These are phyloP conservation scores for Torymus auratus DNA, from an alignment of 2,888 invertebrate genomes.

Conservation along the genomic window DNA sequence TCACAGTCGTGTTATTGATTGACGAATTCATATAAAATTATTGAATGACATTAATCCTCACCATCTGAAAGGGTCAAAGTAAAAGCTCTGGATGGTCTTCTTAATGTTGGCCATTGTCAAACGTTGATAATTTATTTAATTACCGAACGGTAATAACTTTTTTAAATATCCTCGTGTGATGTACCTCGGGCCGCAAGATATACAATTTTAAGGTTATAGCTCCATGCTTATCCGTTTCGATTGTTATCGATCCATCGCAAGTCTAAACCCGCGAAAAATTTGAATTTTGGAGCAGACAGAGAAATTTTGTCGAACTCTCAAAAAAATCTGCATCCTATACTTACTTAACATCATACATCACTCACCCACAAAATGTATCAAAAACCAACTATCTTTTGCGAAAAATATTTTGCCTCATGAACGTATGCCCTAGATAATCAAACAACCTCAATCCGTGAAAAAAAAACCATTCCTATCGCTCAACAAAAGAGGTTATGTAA, in stretches of 20 bases:
- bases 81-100: conserved; percentile 81
- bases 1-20: background rate
- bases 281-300: too few species aligned
- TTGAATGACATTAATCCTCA: conserved; percentile 73
- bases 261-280: too few species aligned
- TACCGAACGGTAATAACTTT: background rate
- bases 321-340: too few species aligned
- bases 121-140: conserved; percentile 9
- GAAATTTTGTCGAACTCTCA: too few species aligned
- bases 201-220: too few species aligned
- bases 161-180: conserved; percentile 25
- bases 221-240: too few species aligned
- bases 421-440: background rate
- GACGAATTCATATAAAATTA: conserved; percentile 11
- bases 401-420: too few species aligned
- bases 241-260: too few species aligned
- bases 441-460: background rate
- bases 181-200: background rate
- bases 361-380: too few species aligned
- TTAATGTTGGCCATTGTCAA: conserved; percentile 38
- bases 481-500: conserved; percentile 37
- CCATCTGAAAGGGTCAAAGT: conserved; percentile 89
- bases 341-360: too few species aligned
- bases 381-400: too few species aligned
- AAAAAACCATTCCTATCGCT: background rate